These are phyloP conservation scores for Euzetes globulus DNA, from an alignment of 2,888 invertebrate genomes.

Conservation along the genomic window DNA sequence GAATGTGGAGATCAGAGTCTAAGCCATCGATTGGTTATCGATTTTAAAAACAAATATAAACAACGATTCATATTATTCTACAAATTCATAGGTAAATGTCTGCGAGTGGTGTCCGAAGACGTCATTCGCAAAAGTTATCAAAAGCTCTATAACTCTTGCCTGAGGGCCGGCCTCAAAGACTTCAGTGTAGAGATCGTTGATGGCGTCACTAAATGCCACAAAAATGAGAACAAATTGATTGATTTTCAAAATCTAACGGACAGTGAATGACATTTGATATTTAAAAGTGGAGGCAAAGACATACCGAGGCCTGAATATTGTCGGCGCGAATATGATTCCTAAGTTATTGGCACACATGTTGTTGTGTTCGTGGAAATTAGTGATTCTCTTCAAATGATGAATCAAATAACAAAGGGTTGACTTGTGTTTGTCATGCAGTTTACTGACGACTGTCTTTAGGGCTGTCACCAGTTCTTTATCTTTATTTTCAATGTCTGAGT, in stretches of 20 bases:
- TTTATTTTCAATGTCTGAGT: not conserved
- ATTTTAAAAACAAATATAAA: not conserved
- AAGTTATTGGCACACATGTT: slow-evolving; percentile 35
- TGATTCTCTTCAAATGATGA: slow-evolving; percentile 33
- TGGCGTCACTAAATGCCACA: not conserved
- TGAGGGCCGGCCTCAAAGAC: slow-evolving; percentile 36
- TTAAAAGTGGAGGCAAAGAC: not conserved
- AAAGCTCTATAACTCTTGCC: slow-evolving; percentile 35
- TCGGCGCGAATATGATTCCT: slow-evolving; percentile 38
- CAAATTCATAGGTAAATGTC: slow-evolving; percentile 14
- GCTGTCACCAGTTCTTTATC: slow-evolving; percentile 8
- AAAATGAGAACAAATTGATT: not conserved
- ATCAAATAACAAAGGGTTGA: slow-evolving; percentile 34
- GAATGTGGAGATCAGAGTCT: not conserved
- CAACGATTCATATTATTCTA: not conserved
- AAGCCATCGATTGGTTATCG: not conserved
- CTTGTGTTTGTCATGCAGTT: slow-evolving; percentile 30
- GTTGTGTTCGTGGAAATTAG: slow-evolving; percentile 33
- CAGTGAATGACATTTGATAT: not conserved
- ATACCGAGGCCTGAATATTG: slow-evolving; percentile 36
- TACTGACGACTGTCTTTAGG: slow-evolving; percentile 6
- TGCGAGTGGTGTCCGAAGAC: slow-evolving; percentile 30
- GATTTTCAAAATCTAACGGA: not conserved
- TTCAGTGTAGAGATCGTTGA: slow-evolving; percentile 32
- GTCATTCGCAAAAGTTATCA: slow-evolving; percentile 31